Conservation (phyloP, 1,140 invertebrate genomes). For the Galleria mellonella region DNA sequence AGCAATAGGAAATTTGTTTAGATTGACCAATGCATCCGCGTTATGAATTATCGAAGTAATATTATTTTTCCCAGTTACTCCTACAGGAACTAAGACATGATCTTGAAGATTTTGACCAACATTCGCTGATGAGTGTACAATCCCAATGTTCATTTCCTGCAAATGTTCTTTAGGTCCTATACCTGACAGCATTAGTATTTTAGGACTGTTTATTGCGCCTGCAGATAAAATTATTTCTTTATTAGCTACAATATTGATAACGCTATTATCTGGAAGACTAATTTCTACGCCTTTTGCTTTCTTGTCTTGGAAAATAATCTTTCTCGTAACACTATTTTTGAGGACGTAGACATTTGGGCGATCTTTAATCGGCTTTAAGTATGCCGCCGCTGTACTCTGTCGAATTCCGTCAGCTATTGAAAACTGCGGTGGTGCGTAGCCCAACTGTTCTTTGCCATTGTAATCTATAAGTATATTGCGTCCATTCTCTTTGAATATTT, state of each 20-base stretch:
- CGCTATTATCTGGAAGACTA: slow-evolving; percentile 45
- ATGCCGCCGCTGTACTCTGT: slow-evolving; percentile 90
- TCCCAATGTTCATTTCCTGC: slow-evolving; percentile 49
- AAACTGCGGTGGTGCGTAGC: slow-evolving; percentile 88
- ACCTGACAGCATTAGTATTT: slow-evolving; percentile 54
- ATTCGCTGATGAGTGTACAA: slow-evolving; percentile 74
- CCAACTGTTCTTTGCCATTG: slow-evolving; percentile 84
- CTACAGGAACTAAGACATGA: slow-evolving; percentile 45
- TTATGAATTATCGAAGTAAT: slow-evolving; percentile 13
- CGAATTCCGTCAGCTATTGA: slow-evolving; percentile 86
- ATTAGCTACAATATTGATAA: slow-evolving; percentile 20
- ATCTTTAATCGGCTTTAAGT: slow-evolving; percentile 81
- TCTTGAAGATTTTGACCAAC: slow-evolving; percentile 83
- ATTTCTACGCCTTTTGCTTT: slow-evolving; percentile 58
- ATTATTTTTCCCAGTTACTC: slow-evolving; percentile 13
- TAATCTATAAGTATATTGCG: slow-evolving; percentile 85
- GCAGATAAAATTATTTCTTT: slow-evolving; percentile 73
- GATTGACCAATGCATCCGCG: slow-evolving; percentile 7
- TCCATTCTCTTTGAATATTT: slow-evolving; percentile 86
- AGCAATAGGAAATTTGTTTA: slow-evolving; percentile 12
- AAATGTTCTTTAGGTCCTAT: slow-evolving; percentile 47
- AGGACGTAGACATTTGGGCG: slow-evolving; percentile 84
- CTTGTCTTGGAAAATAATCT: slow-evolving; percentile 77
- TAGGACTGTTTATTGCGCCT: slow-evolving; percentile 70
- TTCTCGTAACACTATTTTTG: slow-evolving; percentile 81